Evolutionary conservation across 2,888 invertebrate genomes (phyloP).

Genomic region (Thalpophila matura): DNA sequence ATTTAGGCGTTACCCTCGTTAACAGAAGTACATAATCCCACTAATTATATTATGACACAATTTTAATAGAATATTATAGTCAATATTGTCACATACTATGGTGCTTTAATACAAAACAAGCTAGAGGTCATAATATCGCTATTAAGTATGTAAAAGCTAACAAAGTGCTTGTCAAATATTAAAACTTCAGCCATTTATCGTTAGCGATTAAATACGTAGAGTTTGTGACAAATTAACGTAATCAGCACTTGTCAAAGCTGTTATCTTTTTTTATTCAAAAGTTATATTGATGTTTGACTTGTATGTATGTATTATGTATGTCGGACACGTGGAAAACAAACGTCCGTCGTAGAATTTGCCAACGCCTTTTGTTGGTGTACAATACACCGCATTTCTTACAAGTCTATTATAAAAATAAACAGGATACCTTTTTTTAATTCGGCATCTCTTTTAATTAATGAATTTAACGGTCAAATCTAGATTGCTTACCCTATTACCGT

Average conservation of each 20-base stretch:
- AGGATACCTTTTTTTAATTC: neutral
- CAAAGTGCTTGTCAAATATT: conserved; percentile 27
- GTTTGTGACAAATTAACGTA: conserved; percentile 16
- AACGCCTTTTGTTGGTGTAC: neutral
- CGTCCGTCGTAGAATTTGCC: neutral
- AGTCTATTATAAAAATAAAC: neutral
- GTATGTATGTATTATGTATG: neutral
- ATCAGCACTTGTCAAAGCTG: conserved; percentile 23
- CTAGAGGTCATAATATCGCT: conserved; percentile 7
- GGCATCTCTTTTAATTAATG: neutral
- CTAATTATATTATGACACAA: too few relatives aligned
- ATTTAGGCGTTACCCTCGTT: too few relatives aligned
- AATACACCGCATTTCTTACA: neutral
- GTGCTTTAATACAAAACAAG: neutral
- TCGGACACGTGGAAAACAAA: neutral
- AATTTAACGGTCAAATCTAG: neutral
- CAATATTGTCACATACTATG: neutral
- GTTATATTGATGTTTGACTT: neutral
- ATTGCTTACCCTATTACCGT: conserved; percentile 21
- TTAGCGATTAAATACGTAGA: neutral
- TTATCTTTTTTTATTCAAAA: conserved; percentile 1
- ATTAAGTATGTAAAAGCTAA: conserved; percentile 1
- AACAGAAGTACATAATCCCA: too few relatives aligned
- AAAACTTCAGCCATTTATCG: conserved; percentile 6
- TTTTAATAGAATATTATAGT: neutral